phyloP scores from a whole-genome alignment of 1,140 invertebrate species.

The Drosophila lacteicornis region DNA sequence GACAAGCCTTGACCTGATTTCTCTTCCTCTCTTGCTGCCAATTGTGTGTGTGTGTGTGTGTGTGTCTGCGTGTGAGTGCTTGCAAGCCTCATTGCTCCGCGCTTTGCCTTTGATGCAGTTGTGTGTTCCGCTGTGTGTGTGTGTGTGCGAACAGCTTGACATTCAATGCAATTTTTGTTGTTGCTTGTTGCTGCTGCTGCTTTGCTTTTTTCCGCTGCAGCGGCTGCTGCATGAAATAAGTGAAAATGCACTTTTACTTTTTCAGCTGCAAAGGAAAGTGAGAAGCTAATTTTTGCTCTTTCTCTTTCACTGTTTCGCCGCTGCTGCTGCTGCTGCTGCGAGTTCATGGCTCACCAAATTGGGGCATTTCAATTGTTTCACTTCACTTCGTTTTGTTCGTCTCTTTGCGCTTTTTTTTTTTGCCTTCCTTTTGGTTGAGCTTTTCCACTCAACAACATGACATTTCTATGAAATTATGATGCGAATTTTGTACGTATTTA shows the following conservation, averaged over 20 bases:
- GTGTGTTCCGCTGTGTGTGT: conserved; percentile 24
- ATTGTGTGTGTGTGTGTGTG: conserved; percentile 32
- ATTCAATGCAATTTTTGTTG: conserved; percentile 79
- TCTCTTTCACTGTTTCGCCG: conserved; percentile 61
- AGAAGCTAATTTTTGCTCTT: conserved; percentile 75
- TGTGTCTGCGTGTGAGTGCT: conserved; percentile 49
- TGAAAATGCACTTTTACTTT: conserved; percentile 85
- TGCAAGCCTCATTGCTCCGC: conserved; percentile 72
- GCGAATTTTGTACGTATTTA: conserved; percentile 69
- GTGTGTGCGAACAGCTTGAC: conserved; percentile 73
- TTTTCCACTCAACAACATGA: conserved; percentile 55
- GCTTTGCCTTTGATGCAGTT: conserved; percentile 49
- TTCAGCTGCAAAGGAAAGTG: conserved; percentile 77
- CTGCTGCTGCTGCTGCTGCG: conserved; percentile 59
- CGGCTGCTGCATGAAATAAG: conserved; percentile 75
- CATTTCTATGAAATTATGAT: conserved; percentile 70
- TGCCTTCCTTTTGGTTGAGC: conserved; percentile 38
- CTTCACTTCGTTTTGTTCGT: conserved; percentile 29
- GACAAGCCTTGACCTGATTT: conserved; percentile 85
- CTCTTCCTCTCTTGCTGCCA: conserved; percentile 85
- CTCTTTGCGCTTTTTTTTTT: conserved; percentile 14
- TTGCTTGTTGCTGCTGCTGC: conserved; percentile 21
- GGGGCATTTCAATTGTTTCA: conserved; percentile 74
- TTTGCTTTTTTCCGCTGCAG: conserved; percentile 40
- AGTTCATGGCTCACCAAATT: conserved; percentile 81